Evolutionary conservation across 2,797 vertebrate genomes (phyloP), one percentile per base, ranked within the genome.

Genomic region (Pyrocephalus nanus): DNA sequence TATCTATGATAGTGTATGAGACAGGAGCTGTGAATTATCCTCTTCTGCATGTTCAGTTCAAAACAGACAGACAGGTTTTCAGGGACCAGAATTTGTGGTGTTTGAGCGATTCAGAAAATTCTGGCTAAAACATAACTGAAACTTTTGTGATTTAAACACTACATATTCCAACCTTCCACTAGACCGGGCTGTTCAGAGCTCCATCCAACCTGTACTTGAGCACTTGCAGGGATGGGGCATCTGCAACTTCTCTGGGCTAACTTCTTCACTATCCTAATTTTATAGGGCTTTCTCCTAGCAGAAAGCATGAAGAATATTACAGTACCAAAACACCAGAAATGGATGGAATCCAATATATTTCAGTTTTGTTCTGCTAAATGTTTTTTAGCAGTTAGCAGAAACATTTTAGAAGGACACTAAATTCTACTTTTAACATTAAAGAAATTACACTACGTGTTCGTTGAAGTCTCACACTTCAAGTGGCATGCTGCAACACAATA

Each of bases 101-200:
- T 50, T 57, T 25, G 47, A 69, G 17, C 0, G 0, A 58, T 48
- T 47, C 23, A 61, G n/a, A 58, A 86, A 88, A 72, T 62, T 69
- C 42, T 40, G 50, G 27, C 32, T 57, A 57, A 36, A 82, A 50
- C 1, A 2, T 26, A 42, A 74, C 8, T 0, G 0, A 61, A 86
- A 29, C 30, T 60, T 86, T 27, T 34, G 53, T 65, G 47, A 30
- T 30, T 25, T 36, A 21, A 47, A 66, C 22, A 42, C 1, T 30
- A 42, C 2, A 6, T 1, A 6, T 47, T 84, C 29, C 45, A 72
- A 4, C 12, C 40, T 47, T 9, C 8, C 26, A 42, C 45, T 23
- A 60, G 9, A 12, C 1, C 34, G 53, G 45, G 5, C 1, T 53
- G 18, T 9, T 42, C 45, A 54, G 34, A 48, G 47, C 13, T 22